phyloP scores from a whole-genome alignment of 53 echinoderm and acorn worm species.

The Hippasteria phrygiana region DNA sequence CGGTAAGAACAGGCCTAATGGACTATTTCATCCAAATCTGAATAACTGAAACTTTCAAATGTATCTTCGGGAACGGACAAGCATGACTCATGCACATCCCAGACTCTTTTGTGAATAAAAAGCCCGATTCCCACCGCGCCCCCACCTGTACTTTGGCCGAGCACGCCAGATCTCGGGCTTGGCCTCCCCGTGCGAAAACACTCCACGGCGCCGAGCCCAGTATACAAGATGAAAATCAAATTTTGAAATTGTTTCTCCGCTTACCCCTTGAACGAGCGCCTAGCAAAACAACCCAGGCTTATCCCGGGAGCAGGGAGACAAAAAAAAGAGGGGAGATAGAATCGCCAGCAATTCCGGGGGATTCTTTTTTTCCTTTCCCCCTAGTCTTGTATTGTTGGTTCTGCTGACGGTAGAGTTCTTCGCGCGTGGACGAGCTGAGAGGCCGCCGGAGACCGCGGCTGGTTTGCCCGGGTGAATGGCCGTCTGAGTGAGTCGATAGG shows the following conservation, averaged over 20 bases:
- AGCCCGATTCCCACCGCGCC: not conserved
- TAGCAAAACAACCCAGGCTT: slow-evolving; percentile 57
- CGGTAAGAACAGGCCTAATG: no score
- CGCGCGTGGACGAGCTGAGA: not conserved
- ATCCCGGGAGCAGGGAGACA: slow-evolving; percentile 22
- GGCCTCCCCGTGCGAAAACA: slow-evolving; percentile 34
- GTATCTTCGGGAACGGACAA: not conserved
- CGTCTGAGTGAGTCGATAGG: slow-evolving; percentile 34
- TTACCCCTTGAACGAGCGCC: slow-evolving; percentile 60
- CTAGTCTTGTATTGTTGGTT: slow-evolving; percentile 17
- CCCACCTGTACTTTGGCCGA: slow-evolving; percentile 41
- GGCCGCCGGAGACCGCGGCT: no score
- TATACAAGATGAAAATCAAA: slow-evolving; percentile 60
- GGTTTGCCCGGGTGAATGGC: slow-evolving; percentile 62
- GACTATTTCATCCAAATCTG: no score
- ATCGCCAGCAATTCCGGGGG: slow-evolving; percentile 40
- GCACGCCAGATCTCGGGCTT: not conserved
- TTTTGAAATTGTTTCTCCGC: slow-evolving; percentile 69
- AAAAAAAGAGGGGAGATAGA: not conserved
- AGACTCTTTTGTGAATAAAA: not conserved
- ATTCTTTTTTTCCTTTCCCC: not conserved
- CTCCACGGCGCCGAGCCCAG: slow-evolving; percentile 46
- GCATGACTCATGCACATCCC: not conserved
- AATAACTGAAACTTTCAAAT: not conserved
- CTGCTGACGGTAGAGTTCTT: slow-evolving; percentile 30